Percentiles rank a stretch among this genome's conserved stretches.
phyloP scores from a whole-genome alignment of 2,113 vertebrate species.

The Mus pahari region DNA sequence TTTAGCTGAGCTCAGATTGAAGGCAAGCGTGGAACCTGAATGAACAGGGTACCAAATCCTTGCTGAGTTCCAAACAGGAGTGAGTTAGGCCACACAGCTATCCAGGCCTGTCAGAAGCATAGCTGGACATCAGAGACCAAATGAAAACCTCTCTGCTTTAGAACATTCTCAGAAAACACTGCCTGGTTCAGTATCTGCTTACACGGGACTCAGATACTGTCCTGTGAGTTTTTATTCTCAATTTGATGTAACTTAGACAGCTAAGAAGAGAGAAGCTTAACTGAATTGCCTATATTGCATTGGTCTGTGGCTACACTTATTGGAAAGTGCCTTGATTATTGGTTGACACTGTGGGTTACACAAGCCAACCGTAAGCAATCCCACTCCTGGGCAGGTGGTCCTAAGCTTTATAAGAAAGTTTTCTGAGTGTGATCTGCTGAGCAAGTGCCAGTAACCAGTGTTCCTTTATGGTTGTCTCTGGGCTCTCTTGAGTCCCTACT shows the following conservation, averaged over 20 bases:
- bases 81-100: not conserved
- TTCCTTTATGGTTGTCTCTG: not conserved
- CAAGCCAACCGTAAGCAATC: not conserved
- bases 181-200: not conserved
- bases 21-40: not conserved
- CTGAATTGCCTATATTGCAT: not conserved
- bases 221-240: not conserved
- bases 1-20: not conserved
- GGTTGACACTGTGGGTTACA: not conserved
- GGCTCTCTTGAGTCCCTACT: not conserved
- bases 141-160: not conserved
- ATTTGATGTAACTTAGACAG: not conserved
- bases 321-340: not conserved
- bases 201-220: not conserved
- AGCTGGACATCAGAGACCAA: not conserved
- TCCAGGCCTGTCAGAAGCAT: not conserved
- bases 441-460: not conserved
- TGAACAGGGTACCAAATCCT: not conserved
- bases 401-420: not conserved
- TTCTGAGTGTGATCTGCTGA: not conserved
- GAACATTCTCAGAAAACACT: not conserved
- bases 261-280: not conserved
- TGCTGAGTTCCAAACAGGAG: not conserved
- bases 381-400: not conserved
- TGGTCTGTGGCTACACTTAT: not conserved